phyloP scores from a whole-genome alignment of 2,888 invertebrate species.

The Synergus umbraculus region DNA sequence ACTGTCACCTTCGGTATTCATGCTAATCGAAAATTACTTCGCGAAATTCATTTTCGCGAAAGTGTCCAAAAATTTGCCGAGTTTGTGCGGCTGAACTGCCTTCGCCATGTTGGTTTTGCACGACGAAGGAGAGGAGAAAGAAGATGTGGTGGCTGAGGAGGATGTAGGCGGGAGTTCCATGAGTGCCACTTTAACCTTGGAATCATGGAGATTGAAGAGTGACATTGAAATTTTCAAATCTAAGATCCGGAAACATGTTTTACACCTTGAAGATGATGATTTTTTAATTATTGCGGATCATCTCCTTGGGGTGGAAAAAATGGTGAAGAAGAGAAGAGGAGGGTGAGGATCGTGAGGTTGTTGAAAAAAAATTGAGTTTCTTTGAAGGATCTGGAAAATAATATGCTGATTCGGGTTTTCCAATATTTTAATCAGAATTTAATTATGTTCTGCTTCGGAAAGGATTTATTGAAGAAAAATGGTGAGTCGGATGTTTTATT shows the following conservation, averaged over 20 bases:
- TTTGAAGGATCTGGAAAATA: too few species aligned
- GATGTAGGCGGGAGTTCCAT: not conserved
- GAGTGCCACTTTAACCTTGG: not conserved
- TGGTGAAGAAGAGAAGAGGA: not conserved
- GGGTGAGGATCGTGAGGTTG: not conserved
- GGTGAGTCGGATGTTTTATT: too few species aligned
- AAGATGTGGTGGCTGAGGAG: not conserved
- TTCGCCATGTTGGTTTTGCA: not conserved
- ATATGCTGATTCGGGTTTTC: too few species aligned
- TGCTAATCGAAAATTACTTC: conserved; percentile 36
- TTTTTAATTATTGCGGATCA: not conserved
- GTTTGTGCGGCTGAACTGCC: not conserved
- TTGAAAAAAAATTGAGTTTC: too few species aligned
- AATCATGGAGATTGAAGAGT: not conserved
- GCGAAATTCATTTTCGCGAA: not conserved
- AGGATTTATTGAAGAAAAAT: too few species aligned
- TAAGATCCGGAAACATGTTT: not conserved
- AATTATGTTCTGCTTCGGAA: too few species aligned
- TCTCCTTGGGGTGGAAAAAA: not conserved
- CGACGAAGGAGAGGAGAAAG: not conserved
- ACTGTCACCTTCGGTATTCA: conserved; percentile 44
- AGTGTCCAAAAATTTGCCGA: not conserved
- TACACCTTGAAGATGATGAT: not conserved
- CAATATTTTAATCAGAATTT: too few species aligned
- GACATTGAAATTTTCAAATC: not conserved